Evolutionary conservation across 2,888 invertebrate genomes (phyloP).

Genomic region (Oxyteleia sp.): DNA sequence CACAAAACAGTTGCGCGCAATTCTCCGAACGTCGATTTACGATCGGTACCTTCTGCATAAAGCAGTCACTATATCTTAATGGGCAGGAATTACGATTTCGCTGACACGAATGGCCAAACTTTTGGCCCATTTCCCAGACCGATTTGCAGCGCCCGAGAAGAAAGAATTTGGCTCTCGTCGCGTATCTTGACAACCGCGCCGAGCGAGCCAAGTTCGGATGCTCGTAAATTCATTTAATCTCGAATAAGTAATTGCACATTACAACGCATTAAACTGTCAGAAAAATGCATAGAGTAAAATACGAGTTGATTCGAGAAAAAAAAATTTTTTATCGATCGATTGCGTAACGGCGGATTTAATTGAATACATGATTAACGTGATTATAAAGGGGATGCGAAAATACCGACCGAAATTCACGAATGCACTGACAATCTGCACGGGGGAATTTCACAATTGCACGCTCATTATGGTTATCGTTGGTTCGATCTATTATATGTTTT

Average conservation of each 20-base stretch:
- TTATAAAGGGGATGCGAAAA: constrained; percentile 52
- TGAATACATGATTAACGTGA: constrained; percentile 51
- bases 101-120: constrained; percentile 81
- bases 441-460: constrained; percentile 71
- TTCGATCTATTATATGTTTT: constrained; percentile 18
- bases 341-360: constrained; percentile 33
- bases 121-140: constrained; percentile 83
- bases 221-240: constrained; percentile 73
- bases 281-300: constrained; percentile 43
- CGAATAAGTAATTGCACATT: constrained; percentile 69
- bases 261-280: constrained; percentile 58
- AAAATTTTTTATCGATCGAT: constrained; percentile 44
- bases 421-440: constrained; percentile 74
- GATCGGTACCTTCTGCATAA: too few relatives aligned
- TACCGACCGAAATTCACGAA: constrained; percentile 62
- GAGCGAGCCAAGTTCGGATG: constrained; percentile 68
- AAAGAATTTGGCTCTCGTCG: constrained; percentile 73
- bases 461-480: constrained; percentile 45
- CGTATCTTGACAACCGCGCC: constrained; percentile 78
- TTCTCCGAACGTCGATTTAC: too few relatives aligned
- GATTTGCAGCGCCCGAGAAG: constrained; percentile 80
- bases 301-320: constrained; percentile 18
- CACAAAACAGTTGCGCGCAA: too few relatives aligned
- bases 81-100: constrained; percentile 80
- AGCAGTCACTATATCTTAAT: too few relatives aligned